phyloP scores from a whole-genome alignment of 2,797 vertebrate genomes.

The Melanotaenia parkinsoni region DNA sequence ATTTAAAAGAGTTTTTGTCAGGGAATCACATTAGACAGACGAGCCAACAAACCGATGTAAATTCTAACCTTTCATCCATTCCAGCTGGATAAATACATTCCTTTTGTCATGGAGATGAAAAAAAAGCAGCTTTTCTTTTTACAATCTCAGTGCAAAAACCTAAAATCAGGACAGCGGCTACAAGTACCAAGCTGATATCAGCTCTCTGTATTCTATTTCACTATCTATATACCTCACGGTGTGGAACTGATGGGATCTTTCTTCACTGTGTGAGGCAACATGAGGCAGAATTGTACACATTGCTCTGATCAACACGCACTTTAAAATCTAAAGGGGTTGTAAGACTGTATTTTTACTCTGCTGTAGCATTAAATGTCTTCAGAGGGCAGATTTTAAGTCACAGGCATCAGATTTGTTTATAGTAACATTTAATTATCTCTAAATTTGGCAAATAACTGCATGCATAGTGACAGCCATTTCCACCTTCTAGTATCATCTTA shows the following conservation, averaged over 20 bases:
- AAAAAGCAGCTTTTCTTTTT: neutral
- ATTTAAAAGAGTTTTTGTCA: neutral
- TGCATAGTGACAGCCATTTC: too few relatives aligned
- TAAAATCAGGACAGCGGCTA: constrained; percentile 13
- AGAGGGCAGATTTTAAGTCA: neutral
- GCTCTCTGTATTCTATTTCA: constrained; percentile 5
- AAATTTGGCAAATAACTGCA: neutral
- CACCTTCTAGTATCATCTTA: too few relatives aligned
- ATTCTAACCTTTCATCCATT: neutral
- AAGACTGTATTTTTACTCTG: neutral
- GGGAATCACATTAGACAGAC: constrained; percentile 2
- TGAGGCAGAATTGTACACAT: neutral
- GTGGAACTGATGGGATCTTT: constrained; percentile 22
- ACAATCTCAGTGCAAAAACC: constrained; percentile 15
- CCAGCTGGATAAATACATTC: constrained; percentile 6
- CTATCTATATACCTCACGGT: constrained; percentile 8
- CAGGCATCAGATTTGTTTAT: neutral
- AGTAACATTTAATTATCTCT: neutral
- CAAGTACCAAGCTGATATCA: constrained; percentile 5
- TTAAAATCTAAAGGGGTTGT: neutral
- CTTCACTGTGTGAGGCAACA: constrained; percentile 3
- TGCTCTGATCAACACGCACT: neutral
- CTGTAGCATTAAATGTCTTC: neutral
- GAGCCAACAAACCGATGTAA: neutral
- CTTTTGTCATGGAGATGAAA: neutral